Evolutionary conservation across 2,113 vertebrate species (phyloP), one percentile per base, ranked within the genome.

Genomic region (Naja naja): DNA sequence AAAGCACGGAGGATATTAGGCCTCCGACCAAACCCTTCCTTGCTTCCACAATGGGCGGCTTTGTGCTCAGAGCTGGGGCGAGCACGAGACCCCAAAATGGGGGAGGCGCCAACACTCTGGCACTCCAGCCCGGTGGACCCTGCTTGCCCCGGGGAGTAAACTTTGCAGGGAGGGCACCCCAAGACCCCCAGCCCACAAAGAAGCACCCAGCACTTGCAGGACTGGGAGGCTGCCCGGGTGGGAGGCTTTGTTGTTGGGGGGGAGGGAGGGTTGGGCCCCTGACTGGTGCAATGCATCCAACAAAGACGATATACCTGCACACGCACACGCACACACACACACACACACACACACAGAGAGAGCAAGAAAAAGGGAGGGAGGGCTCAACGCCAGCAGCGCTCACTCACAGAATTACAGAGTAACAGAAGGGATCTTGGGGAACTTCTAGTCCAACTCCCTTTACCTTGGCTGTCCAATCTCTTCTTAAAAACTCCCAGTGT

Each of bases 1-100:
- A 97, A 97, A 96, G 96, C 97, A 97, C 96, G 96, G 47, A 96
- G 97, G 96, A 97, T 98, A 98, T 98, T 98, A 97, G 97, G 97
- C 96, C 97, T 93, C 96, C 96, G 98, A 97, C 98, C 99, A 98
- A 99, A 97, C 98, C 98, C 98, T 99, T 99, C 99, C 99, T 98
- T 96, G 94, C 96, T 98, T 98, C 98, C 98, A 98, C 97, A 98
- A 97, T 96, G 95, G 98, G 95, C 88, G 93, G 93, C 96, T 94
- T 95, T 89, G 93, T 91, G 95, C 95, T 96, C 92, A 86, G 92
- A 92, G 87, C 90, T 91, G 0, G 14, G 95, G 81, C 0, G 87
- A 93, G 94, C 92, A 94, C 91, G 93, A 55, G 52, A 2, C 88
- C 43, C 3, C 81, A 89, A 89, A 49, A 54, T 8, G 14, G 14